Conservation (phyloP, 1,140 invertebrate genomes). For the Maconellicoccus hirsutus region DNA sequence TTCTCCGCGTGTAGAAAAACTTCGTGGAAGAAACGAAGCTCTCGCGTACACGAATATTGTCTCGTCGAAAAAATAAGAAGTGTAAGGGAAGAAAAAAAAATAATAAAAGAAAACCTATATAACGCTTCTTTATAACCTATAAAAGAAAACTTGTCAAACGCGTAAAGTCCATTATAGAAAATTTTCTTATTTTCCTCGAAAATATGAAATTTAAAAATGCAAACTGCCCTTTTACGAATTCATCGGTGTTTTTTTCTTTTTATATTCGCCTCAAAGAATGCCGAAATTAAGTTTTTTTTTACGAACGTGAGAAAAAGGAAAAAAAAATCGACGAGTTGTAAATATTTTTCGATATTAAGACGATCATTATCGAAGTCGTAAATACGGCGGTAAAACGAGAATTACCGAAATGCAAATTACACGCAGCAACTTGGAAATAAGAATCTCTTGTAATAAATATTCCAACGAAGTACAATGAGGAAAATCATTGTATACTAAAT, state of each 20-base stretch:
- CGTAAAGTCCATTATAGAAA: conserved; percentile 2
- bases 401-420: too few species aligned
- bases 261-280: background rate
- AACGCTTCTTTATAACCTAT: background rate
- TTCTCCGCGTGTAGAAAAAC: background rate
- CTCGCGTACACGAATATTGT: background rate
- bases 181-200: background rate
- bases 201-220: background rate
- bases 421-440: too few species aligned
- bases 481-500: background rate
- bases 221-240: background rate
- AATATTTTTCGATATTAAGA: too few species aligned
- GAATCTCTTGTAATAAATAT: too few species aligned
- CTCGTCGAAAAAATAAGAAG: background rate
- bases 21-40: background rate
- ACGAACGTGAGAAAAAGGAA: background rate
- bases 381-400: too few species aligned
- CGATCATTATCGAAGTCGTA: too few species aligned
- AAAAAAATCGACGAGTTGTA: too few species aligned
- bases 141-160: conserved; percentile 9
- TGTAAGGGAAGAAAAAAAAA: background rate
- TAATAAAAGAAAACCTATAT: background rate
- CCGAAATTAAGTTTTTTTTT: background rate
- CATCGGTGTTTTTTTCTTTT: background rate
- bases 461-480: too few species aligned